Evolutionary conservation across 2,888 invertebrate genomes (phyloP), one percentile per base, ranked within the genome.

Genomic region (Drosophila phalerata): DNA sequence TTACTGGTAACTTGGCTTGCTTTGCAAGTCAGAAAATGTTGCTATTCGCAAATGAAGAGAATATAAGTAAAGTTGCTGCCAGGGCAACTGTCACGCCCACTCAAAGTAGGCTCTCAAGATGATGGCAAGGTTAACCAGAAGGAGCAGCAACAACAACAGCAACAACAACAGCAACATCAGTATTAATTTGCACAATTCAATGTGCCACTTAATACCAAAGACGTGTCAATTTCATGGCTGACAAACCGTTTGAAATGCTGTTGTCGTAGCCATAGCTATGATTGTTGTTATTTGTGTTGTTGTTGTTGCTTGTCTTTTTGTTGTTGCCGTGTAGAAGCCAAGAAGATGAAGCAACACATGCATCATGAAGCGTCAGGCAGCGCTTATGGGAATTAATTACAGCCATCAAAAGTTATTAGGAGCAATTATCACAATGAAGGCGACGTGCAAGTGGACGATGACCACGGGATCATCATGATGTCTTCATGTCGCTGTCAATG

Each of bases 401-500:
- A 73, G 77, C 83, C 85, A 89, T 87, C 88, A 87, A 85, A 89
- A 87, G 89, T 89, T 87, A 87, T 87, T 89, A 87, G 88, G 77
- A 81, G 73, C 86, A 87, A 89, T 87, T 87, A 87, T 87, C 88
- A 75, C 88, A 81, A 76, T 85, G 83, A 62, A 51, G 85, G 76
- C 78, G 78, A 78, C 75, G 80, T 70, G 75, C 69, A 60, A 67
- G 43, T 38, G 32, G 52, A 38, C 32, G 6, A 34, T 15, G 63
- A 53, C 37, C 37, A 43, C 28, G 57, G 37, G 63, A 25, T 8
- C 38, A 38, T 37, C 45, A 45, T 47, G 60, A 53, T 53, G 49
- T 9, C 37, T 15, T n/a, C 58, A 42, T 52, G 62, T 61, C 47
- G 13, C 37, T 62, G 65, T 25, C 32, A 32, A 49, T 49, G 49